Evolutionary conservation across 2,113 vertebrate genomes (phyloP), one percentile per base, ranked within the genome.

Genomic region (Cheirogaleus medius): DNA sequence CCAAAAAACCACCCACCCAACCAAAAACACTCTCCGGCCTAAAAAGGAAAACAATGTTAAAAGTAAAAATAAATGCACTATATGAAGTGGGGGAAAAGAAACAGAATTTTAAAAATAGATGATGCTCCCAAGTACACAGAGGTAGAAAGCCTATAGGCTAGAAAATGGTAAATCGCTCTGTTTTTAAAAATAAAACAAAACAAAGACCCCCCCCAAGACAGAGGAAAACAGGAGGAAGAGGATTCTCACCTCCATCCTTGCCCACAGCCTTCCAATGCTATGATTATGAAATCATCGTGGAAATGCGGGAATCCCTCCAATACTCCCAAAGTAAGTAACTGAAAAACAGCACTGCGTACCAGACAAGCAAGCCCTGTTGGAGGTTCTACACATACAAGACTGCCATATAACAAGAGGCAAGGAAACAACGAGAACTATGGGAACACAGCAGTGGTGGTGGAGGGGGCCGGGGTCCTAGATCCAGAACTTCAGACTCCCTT

Each of bases 121-220:
- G 25, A 92, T 49, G 25, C 6, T 39, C 56, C 56, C 60, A 52
- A 93, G n/a, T 37, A 95, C 14, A 77, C 6, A 73, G 42, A 81
- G 37, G 87, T 25, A 94, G 39, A 90, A 93, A 89, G 58, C n/a
- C 49, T 29, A 34, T 0, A 69, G 5, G 20, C 14, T 15, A 83
- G 78, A 95, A 92, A 86, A 78, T 37, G 13, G 52, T 37, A 58
- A 56, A 91, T 49, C 0, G 8, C 37, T 74, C n/a, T 91, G 56
- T 76, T 68, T 56, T 25, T 52, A 52, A 92, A 83, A 87, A 87
- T 47, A 86, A 93, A 92, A 64, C 68, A 64, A 90, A 96, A 69
- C 77, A 58, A 94, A 94, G 60, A 77, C 68, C 25, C 47, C 47
- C 47, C 32, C 29, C 1, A 8, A 91, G n/a, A 39, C 78, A 82